Evolutionary conservation across 2,888 invertebrate genomes (phyloP).

Genomic region (Phalangium opilio): DNA sequence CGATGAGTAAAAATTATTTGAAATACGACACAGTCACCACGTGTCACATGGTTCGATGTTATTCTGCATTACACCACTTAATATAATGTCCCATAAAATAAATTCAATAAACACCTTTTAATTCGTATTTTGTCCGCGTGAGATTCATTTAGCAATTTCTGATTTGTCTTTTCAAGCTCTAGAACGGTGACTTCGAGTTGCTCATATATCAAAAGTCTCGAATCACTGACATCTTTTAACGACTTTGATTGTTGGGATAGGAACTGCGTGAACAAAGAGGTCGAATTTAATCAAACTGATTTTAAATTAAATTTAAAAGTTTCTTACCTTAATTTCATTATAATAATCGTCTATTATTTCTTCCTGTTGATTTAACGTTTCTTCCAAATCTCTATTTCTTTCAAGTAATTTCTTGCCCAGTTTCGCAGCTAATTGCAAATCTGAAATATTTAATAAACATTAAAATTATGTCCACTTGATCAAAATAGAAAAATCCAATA

Average conservation of each 20-base stretch:
- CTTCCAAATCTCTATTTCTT: conserved; percentile 82
- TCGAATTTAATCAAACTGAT: conserved; percentile 21
- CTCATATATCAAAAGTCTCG: conserved; percentile 77
- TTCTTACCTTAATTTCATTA: conserved; percentile 76
- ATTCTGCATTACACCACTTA: too few relatives aligned
- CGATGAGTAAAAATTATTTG: too few relatives aligned
- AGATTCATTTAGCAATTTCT: conserved; percentile 64
- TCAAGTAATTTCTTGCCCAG: conserved; percentile 84
- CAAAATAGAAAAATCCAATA: too few relatives aligned
- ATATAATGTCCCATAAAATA: too few relatives aligned
- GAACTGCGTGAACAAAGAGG: conserved; percentile 44
- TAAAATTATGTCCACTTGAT: too few relatives aligned
- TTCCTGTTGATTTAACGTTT: conserved; percentile 63
- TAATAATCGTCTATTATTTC: conserved; percentile 74
- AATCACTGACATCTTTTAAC: conserved; percentile 77
- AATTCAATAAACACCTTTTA: too few relatives aligned
- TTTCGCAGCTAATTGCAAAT: conserved; percentile 87
- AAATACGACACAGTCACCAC: too few relatives aligned
- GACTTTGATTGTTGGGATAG: conserved; percentile 80
- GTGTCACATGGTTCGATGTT: too few relatives aligned
- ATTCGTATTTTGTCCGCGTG: conserved; percentile 73
- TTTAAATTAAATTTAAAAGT: background rate
- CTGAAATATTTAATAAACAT: conserved; percentile 55
- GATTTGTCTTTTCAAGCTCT: conserved; percentile 77
- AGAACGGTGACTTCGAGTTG: conserved; percentile 84